Evolutionary conservation across 2,113 vertebrate species (phyloP).

Genomic region (Platanista minor): DNA sequence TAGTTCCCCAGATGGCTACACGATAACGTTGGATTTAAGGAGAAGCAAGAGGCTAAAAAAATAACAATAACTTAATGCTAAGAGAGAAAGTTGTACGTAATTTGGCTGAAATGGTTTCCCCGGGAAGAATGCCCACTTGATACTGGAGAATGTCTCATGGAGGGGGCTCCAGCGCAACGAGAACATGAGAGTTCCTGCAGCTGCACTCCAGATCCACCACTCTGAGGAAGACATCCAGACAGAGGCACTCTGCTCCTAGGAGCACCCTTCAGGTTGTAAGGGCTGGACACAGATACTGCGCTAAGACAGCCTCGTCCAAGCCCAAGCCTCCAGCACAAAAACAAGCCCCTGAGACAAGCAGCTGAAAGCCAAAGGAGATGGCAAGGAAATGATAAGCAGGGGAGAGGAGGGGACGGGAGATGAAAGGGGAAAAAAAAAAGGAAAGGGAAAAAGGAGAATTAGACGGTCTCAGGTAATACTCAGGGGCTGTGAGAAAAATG

Average conservation of each 20-base stretch:
- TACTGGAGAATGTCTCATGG: not conserved
- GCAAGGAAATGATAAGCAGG: not conserved
- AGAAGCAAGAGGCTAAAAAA: not conserved
- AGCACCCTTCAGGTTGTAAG: not conserved
- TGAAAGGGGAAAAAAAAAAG: not conserved
- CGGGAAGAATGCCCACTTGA: not conserved
- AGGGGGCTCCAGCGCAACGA: not conserved
- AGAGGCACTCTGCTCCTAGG: not conserved
- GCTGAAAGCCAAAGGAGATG: not conserved
- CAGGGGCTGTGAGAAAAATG: no score
- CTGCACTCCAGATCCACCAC: not conserved
- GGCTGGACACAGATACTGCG: not conserved
- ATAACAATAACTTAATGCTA: not conserved
- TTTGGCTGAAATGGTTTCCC: not conserved
- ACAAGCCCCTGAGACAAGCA: not conserved
- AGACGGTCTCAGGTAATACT: not conserved
- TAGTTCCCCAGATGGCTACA: not conserved
- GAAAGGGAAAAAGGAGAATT: not conserved
- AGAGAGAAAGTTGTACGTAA: not conserved
- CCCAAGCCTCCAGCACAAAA: not conserved
- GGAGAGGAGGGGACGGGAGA: rapidly evolving
- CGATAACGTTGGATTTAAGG: not conserved
- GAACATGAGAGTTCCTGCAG: not conserved
- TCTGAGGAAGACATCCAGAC: not conserved
- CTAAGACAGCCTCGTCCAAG: not conserved